Evolutionary conservation across 2,888 invertebrate genomes (phyloP), one percentile per base, ranked within the genome.

Genomic region (Furcula furcula): DNA sequence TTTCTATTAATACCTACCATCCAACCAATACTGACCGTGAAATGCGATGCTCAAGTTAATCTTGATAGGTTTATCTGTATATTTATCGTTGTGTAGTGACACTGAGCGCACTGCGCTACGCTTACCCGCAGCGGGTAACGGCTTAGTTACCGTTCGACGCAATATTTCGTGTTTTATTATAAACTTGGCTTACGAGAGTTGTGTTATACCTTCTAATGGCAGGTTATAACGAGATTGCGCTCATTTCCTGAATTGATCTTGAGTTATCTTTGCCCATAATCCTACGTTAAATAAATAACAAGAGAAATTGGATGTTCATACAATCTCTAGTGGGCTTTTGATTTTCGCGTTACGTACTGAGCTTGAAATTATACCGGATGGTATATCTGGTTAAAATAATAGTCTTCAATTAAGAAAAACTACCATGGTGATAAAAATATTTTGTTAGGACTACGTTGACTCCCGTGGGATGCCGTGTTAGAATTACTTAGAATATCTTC

Each of bases 61-160:
- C 3, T 25, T 7, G 2, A n/a, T 7, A 3, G 2, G 10, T 13
- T 7, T 14, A 14, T 26, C 4, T 4, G 5, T 7, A 7, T 26
- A 9, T 26, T 14, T 26, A 26, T 26, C 9, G 13, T 6, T n/a
- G 26, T 14, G 9, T 7, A 55, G 46, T 62, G 63, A 56, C 66
- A 61, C 37, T 36, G 34, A 37, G 35, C 40, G 45, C 54, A 50
- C 55, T 49, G 58, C 64, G 64, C 64, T 69, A 72, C 60, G 71
- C 59, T 66, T 47, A 31, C 48, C 44, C 39, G 41, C 29, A 40
- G 36, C 53, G 44, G 46, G 43, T 79, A 81, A 80, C 81, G 79
- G 81, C 60, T 40, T 25, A 55, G 62, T 60, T 78, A 77, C 77
- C 75, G 77, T 76, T 69, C 46, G 40, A 55, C 48, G 50, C 55